Conservation (phyloP, 2,113 vertebrate species). For the Chauna torquata region DNA sequence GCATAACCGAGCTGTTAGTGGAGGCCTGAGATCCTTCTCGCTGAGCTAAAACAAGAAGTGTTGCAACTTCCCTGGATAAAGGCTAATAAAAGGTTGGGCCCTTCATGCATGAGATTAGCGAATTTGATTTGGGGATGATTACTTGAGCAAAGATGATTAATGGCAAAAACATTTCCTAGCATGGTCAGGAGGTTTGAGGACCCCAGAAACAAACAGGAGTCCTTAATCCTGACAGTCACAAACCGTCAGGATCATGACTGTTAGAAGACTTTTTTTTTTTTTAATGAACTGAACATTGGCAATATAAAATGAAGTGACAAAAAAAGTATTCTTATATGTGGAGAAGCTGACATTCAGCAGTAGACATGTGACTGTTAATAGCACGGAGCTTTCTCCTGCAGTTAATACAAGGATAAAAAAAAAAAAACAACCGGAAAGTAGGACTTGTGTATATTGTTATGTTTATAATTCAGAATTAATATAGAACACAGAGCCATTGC, state of each 20-base stretch:
- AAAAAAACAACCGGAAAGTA: background rate
- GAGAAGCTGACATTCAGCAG: background rate
- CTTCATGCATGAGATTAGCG: background rate
- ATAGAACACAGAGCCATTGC: background rate
- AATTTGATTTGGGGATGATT: background rate
- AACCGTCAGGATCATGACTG: background rate
- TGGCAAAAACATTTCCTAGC: background rate
- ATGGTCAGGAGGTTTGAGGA: background rate
- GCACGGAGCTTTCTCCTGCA: background rate
- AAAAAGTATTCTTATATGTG: background rate
- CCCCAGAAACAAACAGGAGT: background rate
- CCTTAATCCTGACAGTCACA: background rate
- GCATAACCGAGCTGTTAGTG: background rate
- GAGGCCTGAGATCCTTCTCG: background rate
- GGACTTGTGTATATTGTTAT: background rate
- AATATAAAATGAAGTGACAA: background rate
- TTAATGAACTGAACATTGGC: background rate
- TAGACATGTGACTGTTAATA: background rate
- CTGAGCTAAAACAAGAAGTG: background rate
- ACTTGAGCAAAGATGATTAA: background rate
- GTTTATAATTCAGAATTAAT: constrained; percentile 46
- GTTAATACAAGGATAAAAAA: constrained; percentile 20
- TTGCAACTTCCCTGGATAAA: background rate
- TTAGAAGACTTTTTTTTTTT: background rate
- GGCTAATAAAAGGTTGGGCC: background rate